Evolutionary conservation across 1,140 invertebrate genomes (phyloP).

Genomic region (Micrasema longulum): DNA sequence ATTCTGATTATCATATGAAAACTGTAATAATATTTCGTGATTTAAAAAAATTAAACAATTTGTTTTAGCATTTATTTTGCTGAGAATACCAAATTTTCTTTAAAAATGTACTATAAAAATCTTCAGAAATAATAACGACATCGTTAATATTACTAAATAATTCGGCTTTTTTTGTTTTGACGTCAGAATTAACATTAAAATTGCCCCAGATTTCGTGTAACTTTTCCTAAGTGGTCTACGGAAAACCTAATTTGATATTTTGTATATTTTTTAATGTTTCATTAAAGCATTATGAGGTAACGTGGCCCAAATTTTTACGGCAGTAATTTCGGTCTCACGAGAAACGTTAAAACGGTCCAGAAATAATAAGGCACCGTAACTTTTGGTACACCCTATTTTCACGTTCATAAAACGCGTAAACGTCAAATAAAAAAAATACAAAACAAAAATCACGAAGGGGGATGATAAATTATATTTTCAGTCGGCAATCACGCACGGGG

Average conservation of each 20-base stretch:
- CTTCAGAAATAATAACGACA: neutral
- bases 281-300: slow-evolving; percentile 26
- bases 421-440: slow-evolving; percentile 53
- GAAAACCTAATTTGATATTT: slow-evolving; percentile 26
- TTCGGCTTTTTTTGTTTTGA: neutral
- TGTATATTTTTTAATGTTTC: slow-evolving; percentile 34
- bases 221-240: slow-evolving; percentile 3
- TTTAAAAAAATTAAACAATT: too few relatives aligned
- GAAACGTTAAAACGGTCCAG: slow-evolving; percentile 16
- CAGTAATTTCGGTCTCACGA: slow-evolving; percentile 27
- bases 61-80: too few relatives aligned
- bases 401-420: slow-evolving; percentile 52
- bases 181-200: neutral
- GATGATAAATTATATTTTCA: slow-evolving; percentile 54
- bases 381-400: slow-evolving; percentile 48
- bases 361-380: slow-evolving; percentile 24
- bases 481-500: slow-evolving; percentile 50
- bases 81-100: too few relatives aligned
- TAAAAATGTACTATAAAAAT: slow-evolving; percentile 1
- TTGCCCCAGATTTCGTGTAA: neutral
- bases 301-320: slow-evolving; percentile 19
- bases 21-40: too few relatives aligned
- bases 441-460: slow-evolving; percentile 52
- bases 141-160: neutral
- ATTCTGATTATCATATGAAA: too few relatives aligned